phyloP scores from a whole-genome alignment of 2,888 invertebrate species.

The Coelopa pilipes region DNA sequence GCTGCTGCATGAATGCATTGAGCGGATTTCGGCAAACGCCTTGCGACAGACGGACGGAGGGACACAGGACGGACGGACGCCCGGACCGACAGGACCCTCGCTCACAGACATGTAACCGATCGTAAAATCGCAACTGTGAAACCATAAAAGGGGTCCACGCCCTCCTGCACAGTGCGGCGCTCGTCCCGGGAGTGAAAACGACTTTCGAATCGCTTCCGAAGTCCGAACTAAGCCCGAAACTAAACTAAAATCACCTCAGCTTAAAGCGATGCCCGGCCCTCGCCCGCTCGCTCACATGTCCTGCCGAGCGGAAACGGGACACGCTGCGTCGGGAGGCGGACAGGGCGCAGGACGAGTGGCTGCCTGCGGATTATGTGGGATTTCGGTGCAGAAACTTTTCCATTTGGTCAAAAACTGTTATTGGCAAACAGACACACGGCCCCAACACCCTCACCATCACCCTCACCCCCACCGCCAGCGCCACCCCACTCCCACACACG shows the following conservation, averaged over 20 bases:
- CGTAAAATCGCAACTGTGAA: slow-evolving; percentile 35
- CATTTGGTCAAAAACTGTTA: slow-evolving; percentile 23
- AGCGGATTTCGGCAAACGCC: slow-evolving; percentile 22
- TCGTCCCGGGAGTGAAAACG: slow-evolving; percentile 2
- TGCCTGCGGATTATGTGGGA: slow-evolving; percentile 55
- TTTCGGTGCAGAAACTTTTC: slow-evolving; percentile 46
- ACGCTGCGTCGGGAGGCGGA: not conserved
- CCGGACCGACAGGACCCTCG: not conserved
- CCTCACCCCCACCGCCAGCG: too few relatives aligned
- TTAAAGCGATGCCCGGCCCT: not conserved
- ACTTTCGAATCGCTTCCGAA: slow-evolving; percentile 26
- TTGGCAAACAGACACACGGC: not conserved
- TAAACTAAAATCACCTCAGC: slow-evolving; percentile 23
- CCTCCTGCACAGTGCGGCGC: not conserved
- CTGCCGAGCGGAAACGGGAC: not conserved
- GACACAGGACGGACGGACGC: not conserved
- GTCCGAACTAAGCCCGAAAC: slow-evolving; percentile 16
- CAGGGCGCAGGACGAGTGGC: slow-evolving; percentile 39
- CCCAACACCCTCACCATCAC: not conserved
- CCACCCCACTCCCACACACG: not conserved
- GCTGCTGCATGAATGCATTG: slow-evolving; percentile 13
- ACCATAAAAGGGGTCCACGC: slow-evolving; percentile 16
- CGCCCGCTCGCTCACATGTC: not conserved
- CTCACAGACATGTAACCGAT: slow-evolving; percentile 12
- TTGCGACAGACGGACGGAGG: not conserved